Base-by-base conservation (phyloP, 1,140 invertebrate species). In the Proales similis region DNA sequence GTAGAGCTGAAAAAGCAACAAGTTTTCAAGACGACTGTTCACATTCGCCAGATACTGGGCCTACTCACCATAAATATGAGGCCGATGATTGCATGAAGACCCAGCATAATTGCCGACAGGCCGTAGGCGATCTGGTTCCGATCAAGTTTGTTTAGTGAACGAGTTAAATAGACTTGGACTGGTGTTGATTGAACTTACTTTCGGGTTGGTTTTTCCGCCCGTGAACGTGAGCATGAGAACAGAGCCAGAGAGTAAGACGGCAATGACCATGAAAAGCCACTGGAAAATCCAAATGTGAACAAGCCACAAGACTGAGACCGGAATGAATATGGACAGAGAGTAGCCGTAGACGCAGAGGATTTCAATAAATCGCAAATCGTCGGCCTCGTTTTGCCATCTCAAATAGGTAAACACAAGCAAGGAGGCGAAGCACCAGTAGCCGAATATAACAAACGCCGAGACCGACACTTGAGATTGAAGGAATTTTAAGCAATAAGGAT, bases 321-420 rank as follows among this genome's bases (percentile, higher is more conserved):
- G 91, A 68, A 96, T 84, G 71, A 90, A 96, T 65, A 95, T 88
- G 29, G 87, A 83, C 36, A 97, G 75, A 0, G 89, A 93, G 73
- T 97, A 97, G 12, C 92, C 92, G 74, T 95, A 97, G 2, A 94
- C 79, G 74, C 90, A 94, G 65, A 95, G 79, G 93, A 79, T 67
- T 80, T 79, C 64, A 92, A 78, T 67, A 89, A 82, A 20, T 82
- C 82, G 63, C 81, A 79, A 48, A 78, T 79, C 67, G 24, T 83
- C 81, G 5, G 81, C 75, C 61, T 77, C 80, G 1, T 78, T 78
- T 30, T 84, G 83, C 82, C 87, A 95, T 75, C 88, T 90, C 3
- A 95, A 76, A 5, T 86, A 74, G 0, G 79, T 84, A 86, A 88
- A 95, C 27, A 96, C 69, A 0, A 81, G 72, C 2, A 87, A 69